Base-by-base conservation (phyloP, 2,888 invertebrate species). In the Pachliopta kotzebuea region DNA sequence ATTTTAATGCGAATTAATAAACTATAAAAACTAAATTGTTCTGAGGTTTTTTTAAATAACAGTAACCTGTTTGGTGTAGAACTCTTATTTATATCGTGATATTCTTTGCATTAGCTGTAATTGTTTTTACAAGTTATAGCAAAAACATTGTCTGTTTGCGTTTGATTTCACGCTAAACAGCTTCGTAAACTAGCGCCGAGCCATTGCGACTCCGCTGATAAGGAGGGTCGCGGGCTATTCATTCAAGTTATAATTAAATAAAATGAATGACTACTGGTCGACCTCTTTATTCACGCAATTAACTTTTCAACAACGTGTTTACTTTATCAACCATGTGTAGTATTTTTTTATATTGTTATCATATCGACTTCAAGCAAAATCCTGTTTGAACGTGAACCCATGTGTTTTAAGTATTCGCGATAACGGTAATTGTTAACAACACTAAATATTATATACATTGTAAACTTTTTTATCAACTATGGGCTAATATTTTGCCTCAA, bases 181-280 rank as follows among this genome's bases (percentile, higher is more conserved):
- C 26, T 29, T 56, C 56, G 60, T 66, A 62, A 56, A 63, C 61
- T 65, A 57, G 57, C 60, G 57, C 29, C 26, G 60, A 59, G 53
- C 61, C 70, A 66, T 72, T 72, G 73, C 74, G 77, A 76, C 76
- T 76, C 65, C 72, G 45, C 21, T 63, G 86, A 86, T 86, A 85
- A 83, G 71, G 67, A 71, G 75, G 83, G 81, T 85, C 84, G 78
- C 72, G 74, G 74, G 74, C 77, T 78, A 80, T 78, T 84, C 84
- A 85, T 86, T 83, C 80, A 84, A 76, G 74, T 74, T 76, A 75
- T 80, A 80, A 82, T 80, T 79, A 82, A 83, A 81, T 80, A 80
- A 79, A 81, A 81, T 85, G 81, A 85, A 86, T 76, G 74, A 71
- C 65, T 70, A 60, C 63, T 57, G 64, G 54, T 56, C 76, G 78